Base-by-base conservation (phyloP, 1,140 invertebrate genomes). In the Ostrea denselamellosa region DNA sequence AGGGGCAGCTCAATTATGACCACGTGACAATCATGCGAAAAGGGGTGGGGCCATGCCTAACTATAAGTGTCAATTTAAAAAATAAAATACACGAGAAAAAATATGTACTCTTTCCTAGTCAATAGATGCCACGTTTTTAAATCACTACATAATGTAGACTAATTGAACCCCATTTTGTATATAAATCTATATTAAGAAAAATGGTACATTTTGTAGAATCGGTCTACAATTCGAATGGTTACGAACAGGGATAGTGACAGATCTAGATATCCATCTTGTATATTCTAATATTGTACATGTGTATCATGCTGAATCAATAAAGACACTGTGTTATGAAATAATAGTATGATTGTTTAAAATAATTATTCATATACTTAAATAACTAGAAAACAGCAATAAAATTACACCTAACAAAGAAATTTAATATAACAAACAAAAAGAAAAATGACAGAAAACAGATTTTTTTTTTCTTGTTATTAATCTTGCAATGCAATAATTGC, bases 361-460 rank as follows among this genome's bases (percentile, higher is more conserved):
- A 77, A 14, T 28, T 68, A 68, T 0, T 17, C 12, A 12, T 77
- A 77, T 34, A 77, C 25, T 77, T 77, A 22, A 34, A 34, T 77
- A 77, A 77, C 68, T 34, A 44, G 34, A 44, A 58, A 62, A 62
- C 56, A 62, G 17, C 17, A n/a, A 19, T n/a, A 62, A 62, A 62
- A 62, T 17, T 62, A 62, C 56, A 62, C 56, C 56, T 62, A 62
- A 44, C 34, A 44, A 62, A 28, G 22, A 12, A 77, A 77, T 34
- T 77, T 25, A 77, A 71, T 71, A 71, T 28, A 77, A 77, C 22
- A 77, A 77, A n/a, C n/a, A n/a, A n/a, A n/a, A n/a, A n/a, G n/a
- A n/a, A 77, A 77, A 77, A 77, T 77, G 28, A 77, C 25, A 25
- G 28, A 10, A 3, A 25, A 25, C 8, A 77, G 28, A 77, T 77